phyloP scores from a whole-genome alignment of 2,797 vertebrate species.

The Tragelaphus oryx region DNA sequence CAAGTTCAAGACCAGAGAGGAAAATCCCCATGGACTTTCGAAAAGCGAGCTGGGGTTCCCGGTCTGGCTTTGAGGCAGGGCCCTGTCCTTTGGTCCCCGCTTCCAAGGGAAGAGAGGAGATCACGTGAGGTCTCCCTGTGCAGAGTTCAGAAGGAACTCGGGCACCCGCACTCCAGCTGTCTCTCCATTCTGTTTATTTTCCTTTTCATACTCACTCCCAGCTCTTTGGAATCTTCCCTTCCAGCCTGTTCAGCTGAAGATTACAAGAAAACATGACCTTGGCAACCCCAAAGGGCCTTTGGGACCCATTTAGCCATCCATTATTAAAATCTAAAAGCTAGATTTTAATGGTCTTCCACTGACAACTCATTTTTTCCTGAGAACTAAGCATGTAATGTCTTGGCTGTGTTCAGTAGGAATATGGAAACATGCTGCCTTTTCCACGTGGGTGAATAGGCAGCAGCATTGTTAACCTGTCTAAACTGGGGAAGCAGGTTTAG shows the following conservation, averaged over 20 bases:
- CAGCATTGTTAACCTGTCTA: neutral
- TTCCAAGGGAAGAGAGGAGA: neutral
- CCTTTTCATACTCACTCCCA: conserved; percentile 18
- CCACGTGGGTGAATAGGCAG: neutral
- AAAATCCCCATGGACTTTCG: neutral
- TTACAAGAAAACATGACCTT: conserved; percentile 9
- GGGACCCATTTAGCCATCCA: neutral
- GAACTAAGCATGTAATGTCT: neutral
- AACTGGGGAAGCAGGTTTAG: neutral
- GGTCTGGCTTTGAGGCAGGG: neutral
- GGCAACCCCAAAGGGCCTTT: neutral
- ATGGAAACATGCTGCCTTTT: neutral
- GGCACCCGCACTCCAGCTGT: conserved; percentile 24
- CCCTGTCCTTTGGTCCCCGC: neutral
- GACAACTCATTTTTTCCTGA: neutral
- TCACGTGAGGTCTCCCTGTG: conserved; percentile 40
- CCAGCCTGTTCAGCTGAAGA: neutral
- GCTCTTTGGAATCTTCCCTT: conserved; percentile 1
- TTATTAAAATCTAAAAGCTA: neutral
- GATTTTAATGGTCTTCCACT: neutral
- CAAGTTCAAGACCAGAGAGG: neutral
- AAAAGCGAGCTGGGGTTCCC: neutral
- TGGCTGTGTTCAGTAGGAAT: neutral
- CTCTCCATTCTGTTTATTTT: conserved; percentile 62
- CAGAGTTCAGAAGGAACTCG: conserved; percentile 60